Percentiles rank a stretch among this genome's conserved stretches.
Conservation (phyloP, 1,140 invertebrate genomes). For the Venturia canescens region DNA sequence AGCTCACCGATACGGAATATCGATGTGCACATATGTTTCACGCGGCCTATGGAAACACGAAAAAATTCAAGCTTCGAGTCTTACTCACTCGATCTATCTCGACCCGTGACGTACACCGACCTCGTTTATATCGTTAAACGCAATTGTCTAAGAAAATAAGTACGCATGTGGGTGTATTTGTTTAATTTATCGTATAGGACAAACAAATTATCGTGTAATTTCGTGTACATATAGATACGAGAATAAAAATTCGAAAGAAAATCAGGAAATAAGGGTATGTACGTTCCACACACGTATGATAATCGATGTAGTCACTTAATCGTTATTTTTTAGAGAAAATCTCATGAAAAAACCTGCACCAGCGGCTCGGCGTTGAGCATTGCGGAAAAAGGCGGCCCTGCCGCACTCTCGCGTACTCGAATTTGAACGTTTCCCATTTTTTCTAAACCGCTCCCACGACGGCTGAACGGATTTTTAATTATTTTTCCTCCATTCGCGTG, state of each 20-base stretch:
- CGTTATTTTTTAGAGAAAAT: conserved; percentile 23
- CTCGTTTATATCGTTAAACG: background rate
- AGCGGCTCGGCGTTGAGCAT: too few relatives aligned
- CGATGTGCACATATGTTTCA: conserved; percentile 14
- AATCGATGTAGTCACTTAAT: conserved; percentile 38
- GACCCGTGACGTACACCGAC: background rate
- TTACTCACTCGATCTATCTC: background rate
- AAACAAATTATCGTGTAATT: conserved; percentile 15
- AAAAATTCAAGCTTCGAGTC: conserved; percentile 8
- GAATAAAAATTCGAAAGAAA: background rate
- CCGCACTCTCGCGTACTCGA: too few relatives aligned
- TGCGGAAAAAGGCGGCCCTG: too few relatives aligned
- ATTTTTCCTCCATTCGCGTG: too few relatives aligned
- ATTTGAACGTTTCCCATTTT: too few relatives aligned
- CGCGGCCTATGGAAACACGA: conserved; percentile 29
- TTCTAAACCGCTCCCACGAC: too few relatives aligned
- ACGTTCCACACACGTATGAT: background rate
- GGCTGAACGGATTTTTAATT: too few relatives aligned
- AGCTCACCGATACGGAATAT: background rate
- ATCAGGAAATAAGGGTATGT: background rate
- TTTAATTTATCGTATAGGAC: background rate
- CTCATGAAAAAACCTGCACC: too few relatives aligned
- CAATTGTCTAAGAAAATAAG: conserved; percentile 29
- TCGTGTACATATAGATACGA: conserved; percentile 5
- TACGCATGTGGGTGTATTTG: conserved; percentile 2